Base-by-base conservation (phyloP, 2,888 invertebrate genomes). In the Clunio marinus region DNA sequence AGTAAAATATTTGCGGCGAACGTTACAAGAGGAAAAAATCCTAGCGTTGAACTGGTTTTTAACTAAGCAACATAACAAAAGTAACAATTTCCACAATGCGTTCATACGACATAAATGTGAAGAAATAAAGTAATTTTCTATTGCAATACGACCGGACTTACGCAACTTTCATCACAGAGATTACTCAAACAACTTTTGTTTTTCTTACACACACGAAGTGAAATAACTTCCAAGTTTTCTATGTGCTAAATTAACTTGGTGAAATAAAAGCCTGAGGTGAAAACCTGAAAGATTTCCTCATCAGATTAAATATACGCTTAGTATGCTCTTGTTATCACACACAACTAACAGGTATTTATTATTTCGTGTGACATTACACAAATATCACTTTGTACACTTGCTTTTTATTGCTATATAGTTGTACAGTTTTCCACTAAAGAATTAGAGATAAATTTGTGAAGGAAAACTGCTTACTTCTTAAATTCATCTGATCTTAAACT, bases 211-310 rank as follows among this genome's bases (percentile, higher is more conserved):
- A 10, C 41, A 15, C 41, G 41, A 41, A n/a, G n/a, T n/a, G 51
- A 51, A 22, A 22, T 17, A 51, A 51, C 17, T 51, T 51, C 51
- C 51, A 51, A 51, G 51, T 51, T 51, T 51, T 32, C 32, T 32
- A 32, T 32, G 13, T 32, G 13, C 5, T 8, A 32, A 32, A 32
- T 32, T 32, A 32, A 32, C 35, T 32, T 5, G 7, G 35, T 13
- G 35, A 32, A 32, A 32, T 8, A 51, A 22, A 22, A 22, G 13
- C 51, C 51, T 22, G 51, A 51, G 51, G 51, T 51, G 51, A 63
- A 66, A 66, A 66, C 66, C 66, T 66, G 66, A 27, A 66, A 66
- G 66, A 66, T 66, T 66, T 66, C 66, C 66, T 66, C 66, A 66
- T 66, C 55, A 65, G 63, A 65, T 65, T 65, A n/a, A n/a, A n/a